Evolutionary conservation across 2,888 invertebrate genomes (phyloP).

Genomic region (Clistopyga incitator): DNA sequence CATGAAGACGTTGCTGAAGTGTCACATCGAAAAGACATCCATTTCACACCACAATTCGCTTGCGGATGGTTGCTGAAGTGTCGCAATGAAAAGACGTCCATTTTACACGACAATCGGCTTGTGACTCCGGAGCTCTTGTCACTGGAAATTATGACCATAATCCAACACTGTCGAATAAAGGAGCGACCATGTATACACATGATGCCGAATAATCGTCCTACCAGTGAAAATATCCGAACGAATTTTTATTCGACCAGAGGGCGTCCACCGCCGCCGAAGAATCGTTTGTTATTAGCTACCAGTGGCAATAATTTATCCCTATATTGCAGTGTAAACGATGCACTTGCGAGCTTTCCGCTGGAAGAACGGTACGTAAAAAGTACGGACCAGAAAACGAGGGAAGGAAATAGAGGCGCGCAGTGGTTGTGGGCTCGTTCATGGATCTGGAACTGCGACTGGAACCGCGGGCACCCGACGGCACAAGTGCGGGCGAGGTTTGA

Average conservation of each 20-base stretch:
- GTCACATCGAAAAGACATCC: no score
- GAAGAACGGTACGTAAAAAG: not conserved
- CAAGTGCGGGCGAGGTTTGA: constrained; percentile 18
- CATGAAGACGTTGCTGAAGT: no score
- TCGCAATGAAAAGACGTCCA: no score
- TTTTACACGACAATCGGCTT: no score
- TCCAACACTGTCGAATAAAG: no score
- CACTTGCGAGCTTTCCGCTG: constrained; percentile 64
- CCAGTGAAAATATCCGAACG: not conserved
- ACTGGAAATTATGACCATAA: no score
- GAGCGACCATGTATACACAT: not conserved
- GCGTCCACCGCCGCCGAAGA: constrained; percentile 71
- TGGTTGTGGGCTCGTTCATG: constrained; percentile 27
- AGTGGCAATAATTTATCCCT: constrained; percentile 74
- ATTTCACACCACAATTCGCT: no score
- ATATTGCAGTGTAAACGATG: constrained; percentile 78
- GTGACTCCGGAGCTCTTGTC: no score
- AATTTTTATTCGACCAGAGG: constrained; percentile 3
- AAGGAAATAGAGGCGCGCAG: constrained; percentile 17
- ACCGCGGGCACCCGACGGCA: not conserved
- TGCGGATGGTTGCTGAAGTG: no score
- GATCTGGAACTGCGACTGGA: not conserved
- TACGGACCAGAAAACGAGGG: constrained; percentile 37
- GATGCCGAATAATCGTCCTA: not conserved
- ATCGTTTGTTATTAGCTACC: constrained; percentile 77